Conservation (phyloP, 1,140 invertebrate species). For the Neotoxoptera formosana region DNA sequence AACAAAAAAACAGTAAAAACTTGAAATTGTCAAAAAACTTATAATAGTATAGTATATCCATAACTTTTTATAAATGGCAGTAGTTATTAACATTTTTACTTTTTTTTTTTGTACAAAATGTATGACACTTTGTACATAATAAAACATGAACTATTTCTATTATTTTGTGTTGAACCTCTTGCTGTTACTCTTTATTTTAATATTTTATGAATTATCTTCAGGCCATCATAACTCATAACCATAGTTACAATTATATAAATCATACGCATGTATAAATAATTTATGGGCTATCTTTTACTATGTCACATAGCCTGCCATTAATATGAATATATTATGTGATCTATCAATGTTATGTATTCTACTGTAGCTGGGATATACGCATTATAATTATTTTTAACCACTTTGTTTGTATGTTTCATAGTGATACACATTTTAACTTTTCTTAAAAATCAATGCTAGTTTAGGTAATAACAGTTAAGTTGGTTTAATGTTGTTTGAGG, state of each 20-base stretch:
- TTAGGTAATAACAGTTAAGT: no score
- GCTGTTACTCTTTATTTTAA: not conserved
- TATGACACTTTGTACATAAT: not conserved
- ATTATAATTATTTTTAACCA: no score
- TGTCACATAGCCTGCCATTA: no score
- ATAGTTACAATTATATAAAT: not conserved
- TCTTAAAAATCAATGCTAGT: no score
- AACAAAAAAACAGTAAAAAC: not conserved
- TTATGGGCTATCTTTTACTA: not conserved
- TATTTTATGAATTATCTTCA: not conserved
- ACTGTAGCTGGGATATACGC: no score
- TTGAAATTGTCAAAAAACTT: not conserved
- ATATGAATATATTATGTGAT: no score
- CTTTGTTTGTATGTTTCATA: no score
- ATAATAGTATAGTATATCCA: not conserved
- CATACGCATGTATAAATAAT: not conserved
- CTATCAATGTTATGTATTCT: no score
- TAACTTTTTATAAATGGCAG: not conserved
- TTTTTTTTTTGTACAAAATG: constrained; percentile 2
- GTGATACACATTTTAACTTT: no score
- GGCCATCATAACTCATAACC: not conserved
- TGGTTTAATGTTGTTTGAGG: no score
- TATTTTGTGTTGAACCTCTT: not conserved
- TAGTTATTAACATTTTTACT: no score
- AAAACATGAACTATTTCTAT: not conserved